Base-by-base conservation (phyloP, 2,888 invertebrate genomes). In the Pollenia amentaria region DNA sequence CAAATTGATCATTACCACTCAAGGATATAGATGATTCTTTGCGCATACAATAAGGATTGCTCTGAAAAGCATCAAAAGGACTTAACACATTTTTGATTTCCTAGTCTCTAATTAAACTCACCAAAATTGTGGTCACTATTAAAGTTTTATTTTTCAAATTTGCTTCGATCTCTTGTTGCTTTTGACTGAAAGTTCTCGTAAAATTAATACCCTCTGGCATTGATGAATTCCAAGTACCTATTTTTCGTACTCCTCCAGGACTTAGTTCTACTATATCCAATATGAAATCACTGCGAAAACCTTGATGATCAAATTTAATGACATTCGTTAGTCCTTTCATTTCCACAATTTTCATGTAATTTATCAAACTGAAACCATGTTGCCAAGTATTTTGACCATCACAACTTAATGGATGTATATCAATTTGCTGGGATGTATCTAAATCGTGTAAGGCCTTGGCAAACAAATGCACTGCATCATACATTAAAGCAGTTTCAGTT, bases 341-440 rank as follows among this genome's bases (percentile, higher is more conserved):
- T 94, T 97, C 97, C 88, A 98, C 99, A 91, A 98, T 97, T 95
- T 98, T 98, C 97, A 99, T 98, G 92, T 98, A 98, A 94, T 99
- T 99, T 90, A 99, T 97, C 89, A 99, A 95, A 90, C 97, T 98
- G 93, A 97, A 97, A 87, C 99, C 99, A 90, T 98, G 97, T 18
- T 97, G 97, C 98, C 98, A 99, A 12, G 97, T 97, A 93, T 97
- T 97, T 88, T 97, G 96, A 0, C 96, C 96, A 90, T 97, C 97
- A 91, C 98, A 98, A 75, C 97, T 97, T 83, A 98, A 94, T 1
- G 97, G 96, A 91, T 97, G 96, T 89, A 97, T 97, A 92, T 97
- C 97, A 88, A 98, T 97, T 93, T 97, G 96, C 91, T 97, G 97
- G 88, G 97, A 97, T 73, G 96, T 96, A 94, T 98, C 98, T 91